Evolutionary conservation across 2,113 vertebrate genomes (phyloP).

Genomic region (Thryonomys swinderianus): DNA sequence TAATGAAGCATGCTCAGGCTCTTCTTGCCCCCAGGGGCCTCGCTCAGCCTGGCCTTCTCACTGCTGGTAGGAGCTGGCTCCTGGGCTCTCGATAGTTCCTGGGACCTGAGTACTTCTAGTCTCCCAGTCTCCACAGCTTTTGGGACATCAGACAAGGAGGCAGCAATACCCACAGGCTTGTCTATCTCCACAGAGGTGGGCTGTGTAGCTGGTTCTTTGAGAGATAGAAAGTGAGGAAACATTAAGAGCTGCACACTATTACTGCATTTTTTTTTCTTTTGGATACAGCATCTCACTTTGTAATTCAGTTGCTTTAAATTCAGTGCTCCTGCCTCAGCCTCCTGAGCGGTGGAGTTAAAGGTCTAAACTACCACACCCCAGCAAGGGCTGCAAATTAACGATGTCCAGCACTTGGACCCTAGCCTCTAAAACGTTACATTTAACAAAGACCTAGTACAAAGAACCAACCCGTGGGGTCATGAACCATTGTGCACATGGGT

Average conservation of each 20-base stretch:
- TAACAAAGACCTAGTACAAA: neutral
- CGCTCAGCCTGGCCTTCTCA: constrained; percentile 90
- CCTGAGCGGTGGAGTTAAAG: neutral
- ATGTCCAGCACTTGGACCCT: accelerated
- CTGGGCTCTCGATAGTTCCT: constrained; percentile 89
- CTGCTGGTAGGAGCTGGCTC: constrained; percentile 74
- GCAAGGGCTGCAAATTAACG: neutral
- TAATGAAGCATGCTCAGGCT: constrained; percentile 93
- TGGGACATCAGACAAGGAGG: constrained; percentile 85
- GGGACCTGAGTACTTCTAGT: constrained; percentile 87
- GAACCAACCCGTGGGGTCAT: neutral
- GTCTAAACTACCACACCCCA: neutral
- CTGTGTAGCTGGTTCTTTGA: constrained; percentile 81
- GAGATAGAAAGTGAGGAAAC: constrained; percentile 20
- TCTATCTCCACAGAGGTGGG: constrained; percentile 88
- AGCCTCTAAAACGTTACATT: neutral
- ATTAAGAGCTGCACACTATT: neutral
- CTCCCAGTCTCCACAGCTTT: constrained; percentile 84
- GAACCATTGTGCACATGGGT: accelerated
- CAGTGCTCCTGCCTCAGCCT: neutral
- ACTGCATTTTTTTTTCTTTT: neutral
- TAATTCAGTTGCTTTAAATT: neutral
- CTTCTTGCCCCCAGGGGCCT: constrained; percentile 89
- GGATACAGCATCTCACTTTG: neutral
- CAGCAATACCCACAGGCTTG: constrained; percentile 84